phyloP scores from a whole-genome alignment of 2,888 invertebrate species.

The Operophtera brumata region DNA sequence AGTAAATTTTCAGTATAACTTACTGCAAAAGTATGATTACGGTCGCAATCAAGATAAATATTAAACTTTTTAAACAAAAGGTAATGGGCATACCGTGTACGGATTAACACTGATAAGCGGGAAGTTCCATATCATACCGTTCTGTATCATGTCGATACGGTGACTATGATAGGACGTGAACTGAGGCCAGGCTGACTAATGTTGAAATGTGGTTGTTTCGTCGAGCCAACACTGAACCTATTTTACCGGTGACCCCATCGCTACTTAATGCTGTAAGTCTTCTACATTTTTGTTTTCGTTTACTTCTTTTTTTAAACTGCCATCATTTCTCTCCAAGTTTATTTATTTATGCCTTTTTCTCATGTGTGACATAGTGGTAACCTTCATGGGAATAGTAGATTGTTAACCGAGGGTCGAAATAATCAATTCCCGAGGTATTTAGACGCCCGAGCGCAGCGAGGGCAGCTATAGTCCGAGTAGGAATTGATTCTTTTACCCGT shows the following conservation, averaged over 20 bases:
- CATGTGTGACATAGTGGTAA: too few species aligned
- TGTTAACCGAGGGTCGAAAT: too few species aligned
- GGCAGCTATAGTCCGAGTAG: too few species aligned
- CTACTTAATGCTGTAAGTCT: slow-evolving; percentile 48
- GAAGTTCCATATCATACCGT: slow-evolving; percentile 20
- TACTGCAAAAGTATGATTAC: too few species aligned
- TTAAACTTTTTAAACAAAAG: slow-evolving; percentile 40
- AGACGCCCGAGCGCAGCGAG: too few species aligned
- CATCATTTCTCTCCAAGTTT: too few species aligned
- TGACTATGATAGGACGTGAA: slow-evolving; percentile 29
- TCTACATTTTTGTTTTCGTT: neutral
- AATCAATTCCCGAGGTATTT: too few species aligned
- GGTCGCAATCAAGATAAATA: slow-evolving; percentile 37
- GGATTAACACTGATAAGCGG: slow-evolving; percentile 46
- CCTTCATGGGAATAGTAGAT: too few species aligned
- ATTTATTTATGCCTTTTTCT: too few species aligned
- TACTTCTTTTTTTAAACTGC: neutral
- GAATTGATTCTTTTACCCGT: too few species aligned
- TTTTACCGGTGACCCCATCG: slow-evolving; percentile 42
- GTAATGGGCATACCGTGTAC: slow-evolving; percentile 58
- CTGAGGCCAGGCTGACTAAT: slow-evolving; percentile 4
- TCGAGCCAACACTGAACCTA: slow-evolving; percentile 56
- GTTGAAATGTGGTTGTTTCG: slow-evolving; percentile 60
- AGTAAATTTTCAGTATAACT: too few species aligned
- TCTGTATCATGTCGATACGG: slow-evolving; percentile 20